phyloP scores from a whole-genome alignment of 2,113 vertebrate genomes.

The Hippocampus guttulatus region DNA sequence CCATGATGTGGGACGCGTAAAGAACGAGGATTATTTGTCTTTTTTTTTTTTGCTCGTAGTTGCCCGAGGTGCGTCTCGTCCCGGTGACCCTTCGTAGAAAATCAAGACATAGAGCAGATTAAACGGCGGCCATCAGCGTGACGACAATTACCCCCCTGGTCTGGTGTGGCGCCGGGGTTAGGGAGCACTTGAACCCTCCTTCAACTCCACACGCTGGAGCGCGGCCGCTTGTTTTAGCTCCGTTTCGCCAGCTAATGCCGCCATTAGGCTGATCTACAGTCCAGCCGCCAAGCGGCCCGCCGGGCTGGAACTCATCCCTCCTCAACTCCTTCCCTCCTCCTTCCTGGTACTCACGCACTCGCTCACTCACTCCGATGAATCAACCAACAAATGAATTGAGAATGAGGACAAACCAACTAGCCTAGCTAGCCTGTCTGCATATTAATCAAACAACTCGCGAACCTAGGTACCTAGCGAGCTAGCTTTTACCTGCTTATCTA shows the following conservation, averaged over 20 bases:
- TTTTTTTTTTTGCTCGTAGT: background rate
- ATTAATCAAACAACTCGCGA: too few species aligned
- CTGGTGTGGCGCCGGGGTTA: background rate
- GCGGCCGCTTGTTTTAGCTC: constrained; percentile 1
- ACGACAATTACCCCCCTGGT: constrained; percentile 1
- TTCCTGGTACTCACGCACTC: background rate
- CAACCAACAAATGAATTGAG: too few species aligned
- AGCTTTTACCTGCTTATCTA: too few species aligned
- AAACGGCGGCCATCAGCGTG: constrained; percentile 5
- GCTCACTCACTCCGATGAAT: too few species aligned
- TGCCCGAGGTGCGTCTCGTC: background rate
- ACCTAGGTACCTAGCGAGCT: too few species aligned
- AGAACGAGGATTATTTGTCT: background rate
- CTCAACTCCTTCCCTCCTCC: background rate
- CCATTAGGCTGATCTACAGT: background rate
- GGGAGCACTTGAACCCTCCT: constrained; percentile 6
- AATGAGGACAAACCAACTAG: too few species aligned
- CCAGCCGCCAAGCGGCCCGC: background rate
- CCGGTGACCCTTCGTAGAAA: background rate
- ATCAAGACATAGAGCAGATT: constrained; percentile 9
- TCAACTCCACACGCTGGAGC: background rate
- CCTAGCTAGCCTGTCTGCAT: too few species aligned
- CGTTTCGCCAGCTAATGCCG: background rate
- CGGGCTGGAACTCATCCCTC: background rate
- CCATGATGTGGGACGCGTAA: background rate